A percentile compares a stretch with the other conserved stretches of the same genome.
Evolutionary conservation across 2,113 vertebrate genomes (phyloP).

Genomic region (Balaeniceps rex): DNA sequence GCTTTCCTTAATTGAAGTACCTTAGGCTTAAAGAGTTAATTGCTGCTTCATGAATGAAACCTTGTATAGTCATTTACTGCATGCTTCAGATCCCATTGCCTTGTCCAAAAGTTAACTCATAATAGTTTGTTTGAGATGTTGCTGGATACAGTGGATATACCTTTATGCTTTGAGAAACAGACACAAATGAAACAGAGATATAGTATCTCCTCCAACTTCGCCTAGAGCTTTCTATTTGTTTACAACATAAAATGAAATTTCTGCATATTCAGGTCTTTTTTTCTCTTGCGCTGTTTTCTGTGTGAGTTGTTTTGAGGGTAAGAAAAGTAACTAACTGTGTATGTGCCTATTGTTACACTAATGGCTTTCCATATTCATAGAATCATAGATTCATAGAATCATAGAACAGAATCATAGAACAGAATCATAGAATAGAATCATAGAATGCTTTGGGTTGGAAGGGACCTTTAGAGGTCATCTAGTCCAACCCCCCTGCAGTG

Average conservation of each 20-base stretch:
- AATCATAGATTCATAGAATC: no score
- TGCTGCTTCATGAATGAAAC: constrained; percentile 40
- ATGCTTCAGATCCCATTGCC: neutral
- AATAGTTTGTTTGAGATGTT: neutral
- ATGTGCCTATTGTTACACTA: neutral
- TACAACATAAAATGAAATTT: neutral
- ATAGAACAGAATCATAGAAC: no score
- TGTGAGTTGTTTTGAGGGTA: neutral
- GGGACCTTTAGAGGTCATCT: no score
- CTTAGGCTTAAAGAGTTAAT: neutral
- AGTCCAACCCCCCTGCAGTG: no score
- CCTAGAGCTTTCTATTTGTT: neutral
- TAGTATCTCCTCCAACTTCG: neutral
- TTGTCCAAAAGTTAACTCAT: neutral
- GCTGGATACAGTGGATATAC: neutral
- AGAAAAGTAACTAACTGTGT: neutral
- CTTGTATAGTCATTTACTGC: neutral
- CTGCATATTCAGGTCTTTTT: neutral
- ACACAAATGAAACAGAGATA: neutral
- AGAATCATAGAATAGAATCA: no score
- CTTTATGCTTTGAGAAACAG: neutral
- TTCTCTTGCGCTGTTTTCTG: neutral
- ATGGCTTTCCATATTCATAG: neutral
- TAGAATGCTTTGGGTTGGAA: no score
- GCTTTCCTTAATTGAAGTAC: constrained; percentile 23